phyloP scores from a whole-genome alignment of 2,797 vertebrate species.

The Spinus olivaceus region DNA sequence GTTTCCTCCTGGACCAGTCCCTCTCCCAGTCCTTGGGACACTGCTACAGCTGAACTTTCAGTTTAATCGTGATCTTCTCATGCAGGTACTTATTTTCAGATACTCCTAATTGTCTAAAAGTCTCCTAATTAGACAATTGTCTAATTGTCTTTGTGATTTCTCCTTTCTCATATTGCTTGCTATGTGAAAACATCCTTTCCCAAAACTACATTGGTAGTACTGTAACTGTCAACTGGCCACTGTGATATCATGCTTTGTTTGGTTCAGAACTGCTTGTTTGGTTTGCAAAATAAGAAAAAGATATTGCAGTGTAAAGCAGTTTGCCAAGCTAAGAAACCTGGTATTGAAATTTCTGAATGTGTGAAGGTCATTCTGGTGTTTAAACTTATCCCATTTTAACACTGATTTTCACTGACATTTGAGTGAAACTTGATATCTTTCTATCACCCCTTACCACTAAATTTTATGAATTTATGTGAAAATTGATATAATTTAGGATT shows the following conservation, averaged over 20 bases:
- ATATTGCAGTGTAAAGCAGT: background rate
- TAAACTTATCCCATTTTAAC: background rate
- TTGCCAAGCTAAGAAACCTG: background rate
- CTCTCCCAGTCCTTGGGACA: slow-evolving; percentile 64
- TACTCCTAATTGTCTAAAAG: background rate
- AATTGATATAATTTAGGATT: background rate
- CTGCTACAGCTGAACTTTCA: slow-evolving; percentile 65
- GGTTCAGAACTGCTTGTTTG: background rate
- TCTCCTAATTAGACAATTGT: no score
- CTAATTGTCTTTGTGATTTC: background rate
- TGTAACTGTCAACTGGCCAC: background rate
- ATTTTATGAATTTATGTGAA: background rate
- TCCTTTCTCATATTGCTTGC: background rate
- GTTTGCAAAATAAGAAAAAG: background rate
- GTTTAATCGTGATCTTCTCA: slow-evolving; percentile 49
- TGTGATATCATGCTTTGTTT: background rate
- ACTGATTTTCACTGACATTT: background rate
- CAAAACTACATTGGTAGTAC: background rate
- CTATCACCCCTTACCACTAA: background rate
- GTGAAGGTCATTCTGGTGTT: background rate
- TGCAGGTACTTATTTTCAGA: slow-evolving; percentile 59
- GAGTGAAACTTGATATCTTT: background rate
- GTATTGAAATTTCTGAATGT: background rate
- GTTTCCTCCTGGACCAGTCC: slow-evolving; percentile 66
- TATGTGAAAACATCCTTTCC: background rate